Evolutionary conservation across 1,140 invertebrate species (phyloP).

Genomic region (Meloidogyne hapla): DNA sequence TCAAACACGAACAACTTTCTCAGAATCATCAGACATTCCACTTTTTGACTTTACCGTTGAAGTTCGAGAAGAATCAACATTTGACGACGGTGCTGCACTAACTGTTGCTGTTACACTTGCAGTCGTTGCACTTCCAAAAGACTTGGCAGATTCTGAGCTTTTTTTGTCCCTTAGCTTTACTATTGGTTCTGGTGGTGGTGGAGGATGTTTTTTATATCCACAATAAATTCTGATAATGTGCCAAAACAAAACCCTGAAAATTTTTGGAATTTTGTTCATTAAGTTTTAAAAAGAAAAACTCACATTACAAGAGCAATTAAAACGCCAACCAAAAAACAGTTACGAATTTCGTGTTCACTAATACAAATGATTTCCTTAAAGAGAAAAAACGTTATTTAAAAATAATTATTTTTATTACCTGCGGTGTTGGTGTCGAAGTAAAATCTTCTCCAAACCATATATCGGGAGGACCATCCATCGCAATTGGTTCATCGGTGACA

Average conservation of each 20-base stretch:
- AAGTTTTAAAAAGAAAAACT: not conserved
- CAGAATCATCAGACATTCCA: not conserved
- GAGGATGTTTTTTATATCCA: not conserved
- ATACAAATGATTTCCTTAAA: not conserved
- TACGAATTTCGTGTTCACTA: not conserved
- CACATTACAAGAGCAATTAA: not conserved
- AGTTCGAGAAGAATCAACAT: not conserved
- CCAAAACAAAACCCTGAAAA: not conserved
- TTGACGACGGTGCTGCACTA: not conserved
- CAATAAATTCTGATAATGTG: not conserved
- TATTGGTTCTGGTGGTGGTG: not conserved
- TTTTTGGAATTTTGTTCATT: not conserved
- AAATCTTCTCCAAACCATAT: too few relatives aligned
- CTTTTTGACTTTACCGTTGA: not conserved
- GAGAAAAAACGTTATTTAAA: not conserved
- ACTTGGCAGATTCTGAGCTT: not conserved
- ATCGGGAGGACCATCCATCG: too few relatives aligned
- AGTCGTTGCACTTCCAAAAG: not conserved
- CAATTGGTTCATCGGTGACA: too few relatives aligned
- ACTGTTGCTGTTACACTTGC: not conserved
- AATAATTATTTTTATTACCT: not conserved
- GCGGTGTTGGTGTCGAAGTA: too few relatives aligned
- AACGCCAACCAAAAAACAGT: not conserved
- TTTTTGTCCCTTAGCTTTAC: conserved; percentile 2
- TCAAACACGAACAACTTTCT: not conserved